Evolutionary conservation across 35 echinoderm and acorn worm species (phyloP).

Genomic region (Acanthaster planci): DNA sequence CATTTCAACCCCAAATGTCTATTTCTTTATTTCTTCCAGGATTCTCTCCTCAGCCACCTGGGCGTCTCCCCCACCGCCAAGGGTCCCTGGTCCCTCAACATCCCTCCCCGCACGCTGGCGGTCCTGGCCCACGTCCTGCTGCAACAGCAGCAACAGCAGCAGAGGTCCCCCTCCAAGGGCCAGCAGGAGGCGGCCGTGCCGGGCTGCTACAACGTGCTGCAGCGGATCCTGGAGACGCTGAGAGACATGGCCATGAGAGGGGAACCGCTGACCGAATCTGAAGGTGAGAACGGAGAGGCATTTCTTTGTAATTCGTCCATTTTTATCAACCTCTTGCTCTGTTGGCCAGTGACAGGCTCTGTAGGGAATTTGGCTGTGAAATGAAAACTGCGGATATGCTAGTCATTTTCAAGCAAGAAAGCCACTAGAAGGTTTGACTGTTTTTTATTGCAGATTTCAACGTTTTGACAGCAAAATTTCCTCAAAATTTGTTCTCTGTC

Average conservation of each 20-base stretch:
- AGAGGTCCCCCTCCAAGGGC: neutral
- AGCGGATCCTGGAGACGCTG: constrained; percentile 77
- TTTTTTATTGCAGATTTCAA: too few species aligned
- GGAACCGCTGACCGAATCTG: constrained; percentile 55
- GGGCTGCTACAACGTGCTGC: constrained; percentile 60
- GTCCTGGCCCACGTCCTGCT: constrained; percentile 82
- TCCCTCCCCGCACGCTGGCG: constrained; percentile 78
- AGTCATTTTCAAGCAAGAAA: too few species aligned
- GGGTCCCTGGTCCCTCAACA: constrained; percentile 75
- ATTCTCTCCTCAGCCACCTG: constrained; percentile 53
- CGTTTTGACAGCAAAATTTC: too few species aligned
- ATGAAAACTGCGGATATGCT: too few species aligned
- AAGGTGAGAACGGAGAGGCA: constrained; percentile 55
- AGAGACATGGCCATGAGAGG: constrained; percentile 57
- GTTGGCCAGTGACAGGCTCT: too few species aligned
- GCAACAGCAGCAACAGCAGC: constrained; percentile 46
- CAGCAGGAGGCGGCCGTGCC: constrained; percentile 42
- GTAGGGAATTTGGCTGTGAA: too few species aligned
- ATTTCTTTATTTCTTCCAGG: constrained; percentile 23
- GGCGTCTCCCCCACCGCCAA: constrained; percentile 60
- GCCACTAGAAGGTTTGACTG: too few species aligned
- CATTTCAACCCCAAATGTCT: neutral
- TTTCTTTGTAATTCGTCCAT: too few species aligned
- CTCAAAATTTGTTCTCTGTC: too few species aligned
- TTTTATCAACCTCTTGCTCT: too few species aligned